phyloP scores from a whole-genome alignment of 2,797 vertebrate species.

The Todus mexicanus region DNA sequence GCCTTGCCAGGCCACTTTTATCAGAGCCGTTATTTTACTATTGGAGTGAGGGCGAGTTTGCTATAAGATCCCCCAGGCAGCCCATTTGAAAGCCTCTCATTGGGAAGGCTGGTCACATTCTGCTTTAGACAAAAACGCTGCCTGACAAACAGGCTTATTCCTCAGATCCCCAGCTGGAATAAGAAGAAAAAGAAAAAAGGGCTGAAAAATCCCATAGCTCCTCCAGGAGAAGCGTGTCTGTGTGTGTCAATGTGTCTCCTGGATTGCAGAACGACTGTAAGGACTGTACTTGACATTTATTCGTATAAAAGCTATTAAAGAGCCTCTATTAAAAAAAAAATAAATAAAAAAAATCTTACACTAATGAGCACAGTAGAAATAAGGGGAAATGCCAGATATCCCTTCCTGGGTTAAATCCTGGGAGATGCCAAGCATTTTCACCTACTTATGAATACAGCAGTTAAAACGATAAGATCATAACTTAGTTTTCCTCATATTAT shows the following conservation, averaged over 20 bases:
- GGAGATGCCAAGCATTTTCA: not conserved
- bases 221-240: not conserved
- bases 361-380: not conserved
- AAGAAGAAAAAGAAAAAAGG: not conserved
- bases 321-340: not conserved
- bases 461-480: not conserved
- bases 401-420: not conserved
- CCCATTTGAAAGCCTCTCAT: conserved; percentile 25
- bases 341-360: too few species aligned
- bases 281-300: not conserved
- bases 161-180: not conserved
- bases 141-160: conserved; percentile 28
- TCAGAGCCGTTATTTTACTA: not conserved
- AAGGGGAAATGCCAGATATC: not conserved
- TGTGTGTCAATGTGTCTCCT: not conserved
- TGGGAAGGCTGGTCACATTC: conserved; percentile 28
- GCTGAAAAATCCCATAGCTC: not conserved
- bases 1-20: not conserved
- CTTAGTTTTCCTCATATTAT: not conserved
- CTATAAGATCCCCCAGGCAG: not conserved
- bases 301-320: not conserved
- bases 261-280: not conserved
- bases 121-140: not conserved
- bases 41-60: not conserved
- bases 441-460: not conserved